phyloP scores from a whole-genome alignment of 2,888 invertebrate genomes.

The Pristionchus japonicus region DNA sequence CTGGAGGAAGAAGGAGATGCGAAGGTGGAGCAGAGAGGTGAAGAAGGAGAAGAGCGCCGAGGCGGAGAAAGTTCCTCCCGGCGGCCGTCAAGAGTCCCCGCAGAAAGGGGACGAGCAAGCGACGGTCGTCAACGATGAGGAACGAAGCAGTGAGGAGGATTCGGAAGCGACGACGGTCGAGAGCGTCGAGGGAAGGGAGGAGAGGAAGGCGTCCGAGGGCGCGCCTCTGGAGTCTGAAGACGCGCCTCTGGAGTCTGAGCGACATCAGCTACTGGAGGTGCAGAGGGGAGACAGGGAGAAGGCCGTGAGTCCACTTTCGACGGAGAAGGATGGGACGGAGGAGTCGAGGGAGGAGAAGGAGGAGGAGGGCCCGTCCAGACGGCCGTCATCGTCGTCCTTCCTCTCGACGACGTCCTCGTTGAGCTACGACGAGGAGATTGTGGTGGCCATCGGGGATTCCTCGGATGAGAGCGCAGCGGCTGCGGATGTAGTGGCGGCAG shows the following conservation, averaged over 20 bases:
- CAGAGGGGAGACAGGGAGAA: neutral
- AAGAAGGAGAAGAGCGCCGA: neutral
- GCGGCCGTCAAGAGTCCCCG: neutral
- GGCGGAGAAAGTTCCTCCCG: constrained; percentile 17
- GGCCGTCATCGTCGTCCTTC: neutral
- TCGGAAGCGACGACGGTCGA: neutral
- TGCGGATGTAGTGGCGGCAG: neutral
- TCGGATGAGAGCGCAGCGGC: neutral
- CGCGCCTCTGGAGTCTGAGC: neutral
- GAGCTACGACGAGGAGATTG: constrained; percentile 39
- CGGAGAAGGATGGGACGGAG: neutral
- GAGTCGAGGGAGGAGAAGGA: constrained; percentile 2
- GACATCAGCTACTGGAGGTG: neutral
- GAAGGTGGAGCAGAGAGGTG: neutral
- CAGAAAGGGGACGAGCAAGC: neutral
- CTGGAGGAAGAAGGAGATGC: constrained; percentile 25
- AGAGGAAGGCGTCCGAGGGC: neutral
- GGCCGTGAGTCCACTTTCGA: neutral
- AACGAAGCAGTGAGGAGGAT: constrained; percentile 15
- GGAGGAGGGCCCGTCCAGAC: neutral
- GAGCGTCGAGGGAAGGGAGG: neutral
- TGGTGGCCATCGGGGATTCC: neutral
- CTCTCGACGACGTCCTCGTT: neutral
- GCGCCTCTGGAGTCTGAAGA: too few relatives aligned
- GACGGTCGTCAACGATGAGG: constrained; percentile 28